Evolutionary conservation across 2,797 vertebrate species (phyloP).

Genomic region (Artibeus jamaicensis): DNA sequence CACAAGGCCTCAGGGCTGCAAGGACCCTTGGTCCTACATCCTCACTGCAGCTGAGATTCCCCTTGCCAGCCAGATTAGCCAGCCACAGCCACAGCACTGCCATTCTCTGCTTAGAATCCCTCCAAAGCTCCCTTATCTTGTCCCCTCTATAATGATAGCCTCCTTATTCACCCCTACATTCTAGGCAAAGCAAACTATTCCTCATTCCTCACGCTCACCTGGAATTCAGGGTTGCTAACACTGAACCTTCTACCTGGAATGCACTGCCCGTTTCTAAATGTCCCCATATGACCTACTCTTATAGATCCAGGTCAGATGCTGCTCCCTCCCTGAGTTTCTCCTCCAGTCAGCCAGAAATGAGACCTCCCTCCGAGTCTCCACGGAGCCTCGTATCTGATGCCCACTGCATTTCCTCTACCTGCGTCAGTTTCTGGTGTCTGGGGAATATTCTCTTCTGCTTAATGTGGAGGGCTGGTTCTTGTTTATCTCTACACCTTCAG

Average conservation of each 20-base stretch:
- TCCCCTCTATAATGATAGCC: neutral
- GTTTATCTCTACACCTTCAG: neutral
- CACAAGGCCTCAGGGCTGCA: neutral
- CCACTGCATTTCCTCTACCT: neutral
- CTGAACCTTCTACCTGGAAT: neutral
- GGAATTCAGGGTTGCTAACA: neutral
- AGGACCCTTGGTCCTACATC: neutral
- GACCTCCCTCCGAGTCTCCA: neutral
- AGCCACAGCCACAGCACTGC: neutral
- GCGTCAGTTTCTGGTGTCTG: neutral
- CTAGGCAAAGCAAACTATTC: neutral
- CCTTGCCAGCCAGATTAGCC: neutral
- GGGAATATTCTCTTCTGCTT: neutral
- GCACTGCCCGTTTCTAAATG: neutral
- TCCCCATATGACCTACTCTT: neutral
- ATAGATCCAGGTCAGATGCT: neutral
- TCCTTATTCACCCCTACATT: neutral
- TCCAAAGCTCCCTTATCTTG: neutral
- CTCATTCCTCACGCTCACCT: neutral
- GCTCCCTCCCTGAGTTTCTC: neutral
- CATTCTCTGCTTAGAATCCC: neutral
- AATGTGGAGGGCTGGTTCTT: neutral
- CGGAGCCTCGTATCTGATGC: rapidly evolving
- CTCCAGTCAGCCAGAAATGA: neutral
- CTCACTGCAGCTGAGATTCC: neutral